A percentile compares a stretch with the other conserved stretches of the same genome.
phyloP scores from a whole-genome alignment of 2,797 vertebrate species.

The Enteromius mattozi region DNA sequence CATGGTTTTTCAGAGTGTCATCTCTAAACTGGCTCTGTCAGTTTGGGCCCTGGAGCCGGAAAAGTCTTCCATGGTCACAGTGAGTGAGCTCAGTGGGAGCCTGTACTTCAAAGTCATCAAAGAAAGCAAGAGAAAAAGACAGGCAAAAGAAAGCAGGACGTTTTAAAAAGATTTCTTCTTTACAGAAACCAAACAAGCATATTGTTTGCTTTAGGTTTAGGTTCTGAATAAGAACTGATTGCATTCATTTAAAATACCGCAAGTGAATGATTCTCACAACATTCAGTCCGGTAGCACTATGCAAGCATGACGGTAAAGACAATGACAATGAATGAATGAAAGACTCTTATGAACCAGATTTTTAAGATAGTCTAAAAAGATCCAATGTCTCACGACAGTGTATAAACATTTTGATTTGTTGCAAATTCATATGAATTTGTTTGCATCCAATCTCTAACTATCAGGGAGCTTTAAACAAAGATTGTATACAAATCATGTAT shows the following conservation, averaged over 20 bases:
- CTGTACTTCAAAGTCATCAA: constrained; percentile 64
- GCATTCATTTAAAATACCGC: background rate
- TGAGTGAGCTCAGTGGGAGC: constrained; percentile 61
- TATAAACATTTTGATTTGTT: background rate
- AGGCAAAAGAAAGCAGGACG: constrained; percentile 17
- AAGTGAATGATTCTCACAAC: background rate
- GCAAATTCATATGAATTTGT: background rate
- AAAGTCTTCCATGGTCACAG: constrained; percentile 62
- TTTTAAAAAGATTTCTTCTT: background rate
- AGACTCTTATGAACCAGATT: background rate
- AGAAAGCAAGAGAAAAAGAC: constrained; percentile 49
- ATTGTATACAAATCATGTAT: background rate
- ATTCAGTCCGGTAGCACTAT: background rate
- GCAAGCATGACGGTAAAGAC: background rate
- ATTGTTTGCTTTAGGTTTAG: background rate
- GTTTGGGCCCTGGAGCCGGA: constrained; percentile 53
- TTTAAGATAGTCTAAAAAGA: background rate
- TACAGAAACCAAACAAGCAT: background rate
- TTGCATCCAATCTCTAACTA: background rate
- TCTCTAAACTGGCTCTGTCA: constrained; percentile 58
- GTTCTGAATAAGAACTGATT: background rate
- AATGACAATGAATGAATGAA: background rate
- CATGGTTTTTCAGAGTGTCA: constrained; percentile 54
- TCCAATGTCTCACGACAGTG: background rate
- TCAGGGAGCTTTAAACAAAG: background rate